A percentile compares a stretch with the other conserved stretches of the same genome.
Conservation (phyloP, 2,888 invertebrate species). For the Drosophila subsilvestris region DNA sequence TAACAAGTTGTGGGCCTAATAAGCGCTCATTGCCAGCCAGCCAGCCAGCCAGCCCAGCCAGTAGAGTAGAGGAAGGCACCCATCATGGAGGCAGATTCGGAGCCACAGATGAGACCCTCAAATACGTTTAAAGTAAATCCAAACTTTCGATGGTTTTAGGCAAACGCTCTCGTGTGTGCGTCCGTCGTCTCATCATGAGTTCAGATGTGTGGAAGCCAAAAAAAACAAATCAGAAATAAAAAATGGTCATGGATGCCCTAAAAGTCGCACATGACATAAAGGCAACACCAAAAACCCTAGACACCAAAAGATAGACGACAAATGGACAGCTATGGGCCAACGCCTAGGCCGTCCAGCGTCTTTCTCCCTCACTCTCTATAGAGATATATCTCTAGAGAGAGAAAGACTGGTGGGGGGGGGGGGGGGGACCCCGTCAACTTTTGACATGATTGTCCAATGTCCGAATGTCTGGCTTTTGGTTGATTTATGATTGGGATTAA, state of each 20-base stretch:
- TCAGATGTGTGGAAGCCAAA: slow-evolving; percentile 37
- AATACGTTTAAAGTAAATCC: slow-evolving; percentile 16
- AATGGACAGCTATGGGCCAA: slow-evolving; percentile 47
- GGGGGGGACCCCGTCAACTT: slow-evolving; percentile 34
- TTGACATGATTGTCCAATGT: slow-evolving; percentile 28
- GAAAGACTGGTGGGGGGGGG: neutral
- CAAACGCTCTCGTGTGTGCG: slow-evolving; percentile 5
- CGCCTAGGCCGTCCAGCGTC: slow-evolving; percentile 29
- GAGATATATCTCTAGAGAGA: slow-evolving; percentile 4
- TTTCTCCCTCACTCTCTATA: slow-evolving; percentile 6
- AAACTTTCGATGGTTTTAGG: slow-evolving; percentile 21
- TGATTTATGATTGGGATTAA: slow-evolving; percentile 70
- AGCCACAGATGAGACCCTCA: slow-evolving; percentile 21
- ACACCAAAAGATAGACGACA: slow-evolving; percentile 41
- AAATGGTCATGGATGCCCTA: slow-evolving; percentile 35
- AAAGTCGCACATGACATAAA: slow-evolving; percentile 51
- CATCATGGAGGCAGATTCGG: neutral
- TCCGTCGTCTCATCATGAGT: slow-evolving; percentile 16
- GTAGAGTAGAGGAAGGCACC: slow-evolving; percentile 5
- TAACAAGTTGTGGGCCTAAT: slow-evolving; percentile 12
- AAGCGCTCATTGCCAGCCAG: slow-evolving; percentile 3
- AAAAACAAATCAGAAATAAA: neutral
- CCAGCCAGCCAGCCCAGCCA: slow-evolving; percentile 5
- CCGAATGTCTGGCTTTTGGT: slow-evolving; percentile 41
- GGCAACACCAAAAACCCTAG: slow-evolving; percentile 11